Percentiles rank a stretch among this genome's conserved stretches.
These are phyloP conservation scores for Cephalophus harveyi DNA, from an alignment of 2,113 vertebrate genomes.

Conservation along the genomic window DNA sequence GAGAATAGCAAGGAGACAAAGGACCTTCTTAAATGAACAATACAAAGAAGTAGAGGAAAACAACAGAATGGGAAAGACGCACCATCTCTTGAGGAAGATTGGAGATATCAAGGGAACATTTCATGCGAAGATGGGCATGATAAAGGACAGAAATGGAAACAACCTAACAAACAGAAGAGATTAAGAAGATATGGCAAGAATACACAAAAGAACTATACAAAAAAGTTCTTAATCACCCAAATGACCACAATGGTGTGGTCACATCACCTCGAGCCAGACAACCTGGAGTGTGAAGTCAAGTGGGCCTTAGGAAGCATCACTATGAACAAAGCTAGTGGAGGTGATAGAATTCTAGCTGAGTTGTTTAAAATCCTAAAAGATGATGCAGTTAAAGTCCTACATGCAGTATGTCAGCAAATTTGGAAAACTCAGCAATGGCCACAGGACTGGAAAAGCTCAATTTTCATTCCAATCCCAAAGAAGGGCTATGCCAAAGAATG, in stretches of 20 bases:
- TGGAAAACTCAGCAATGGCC: not conserved
- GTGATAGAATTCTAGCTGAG: not conserved
- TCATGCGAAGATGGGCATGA: not conserved
- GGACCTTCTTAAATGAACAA: not conserved
- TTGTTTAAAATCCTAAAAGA: not conserved
- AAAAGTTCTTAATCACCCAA: not conserved
- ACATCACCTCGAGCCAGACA: not conserved
- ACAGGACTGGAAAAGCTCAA: not conserved
- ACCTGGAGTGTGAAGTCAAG: not conserved
- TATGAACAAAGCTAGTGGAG: not conserved
- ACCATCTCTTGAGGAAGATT: not conserved
- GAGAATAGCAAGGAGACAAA: not conserved
- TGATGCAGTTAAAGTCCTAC: not conserved
- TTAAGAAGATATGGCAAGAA: not conserved
- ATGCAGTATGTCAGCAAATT: not conserved
- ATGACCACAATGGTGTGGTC: not conserved
- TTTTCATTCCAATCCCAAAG: not conserved
- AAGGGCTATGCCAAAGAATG: not conserved
- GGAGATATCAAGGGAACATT: not conserved
- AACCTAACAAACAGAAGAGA: not conserved
- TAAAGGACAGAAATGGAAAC: not conserved
- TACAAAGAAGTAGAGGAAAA: not conserved
- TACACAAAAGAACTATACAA: not conserved
- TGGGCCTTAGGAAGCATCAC: not conserved
- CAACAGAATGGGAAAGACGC: not conserved